Conservation (phyloP, 2,113 vertebrate species). For the Callaeas wilsoni region DNA sequence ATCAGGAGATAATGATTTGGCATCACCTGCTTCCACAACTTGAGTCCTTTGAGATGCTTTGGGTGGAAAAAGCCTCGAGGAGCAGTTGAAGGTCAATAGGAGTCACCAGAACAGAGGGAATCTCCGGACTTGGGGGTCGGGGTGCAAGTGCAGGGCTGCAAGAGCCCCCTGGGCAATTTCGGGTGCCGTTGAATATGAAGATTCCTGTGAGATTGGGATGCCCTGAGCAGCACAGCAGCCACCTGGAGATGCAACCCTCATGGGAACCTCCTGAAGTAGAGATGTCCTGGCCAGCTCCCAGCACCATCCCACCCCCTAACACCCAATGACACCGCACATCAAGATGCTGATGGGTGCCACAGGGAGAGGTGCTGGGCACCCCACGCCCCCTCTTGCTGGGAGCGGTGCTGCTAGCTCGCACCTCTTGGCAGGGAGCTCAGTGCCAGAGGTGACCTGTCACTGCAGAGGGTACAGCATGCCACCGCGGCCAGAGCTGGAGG, state of each 20-base stretch:
- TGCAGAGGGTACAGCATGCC: accelerated
- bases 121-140: accelerated
- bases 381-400: not conserved
- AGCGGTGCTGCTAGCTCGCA: accelerated
- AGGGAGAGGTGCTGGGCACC: not conserved
- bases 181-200: not conserved
- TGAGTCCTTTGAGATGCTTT: not conserved
- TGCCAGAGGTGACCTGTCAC: not conserved
- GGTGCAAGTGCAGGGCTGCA: not conserved
- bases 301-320: not conserved
- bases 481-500: not conserved
- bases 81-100: not conserved
- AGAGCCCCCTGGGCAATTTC: not conserved
- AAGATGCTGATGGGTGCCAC: accelerated
- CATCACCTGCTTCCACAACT: not conserved
- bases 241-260: not conserved
- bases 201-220: not conserved
- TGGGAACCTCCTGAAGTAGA: not conserved
- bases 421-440: not conserved
- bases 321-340: accelerated
- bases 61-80: not conserved
- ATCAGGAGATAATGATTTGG: not conserved
- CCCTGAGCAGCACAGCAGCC: not conserved
- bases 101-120: not conserved
- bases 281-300: not conserved